Percentiles rank a stretch among this genome's conserved stretches.
Evolutionary conservation across 2,888 invertebrate species (phyloP).

Genomic region (Xiphydria camelus): DNA sequence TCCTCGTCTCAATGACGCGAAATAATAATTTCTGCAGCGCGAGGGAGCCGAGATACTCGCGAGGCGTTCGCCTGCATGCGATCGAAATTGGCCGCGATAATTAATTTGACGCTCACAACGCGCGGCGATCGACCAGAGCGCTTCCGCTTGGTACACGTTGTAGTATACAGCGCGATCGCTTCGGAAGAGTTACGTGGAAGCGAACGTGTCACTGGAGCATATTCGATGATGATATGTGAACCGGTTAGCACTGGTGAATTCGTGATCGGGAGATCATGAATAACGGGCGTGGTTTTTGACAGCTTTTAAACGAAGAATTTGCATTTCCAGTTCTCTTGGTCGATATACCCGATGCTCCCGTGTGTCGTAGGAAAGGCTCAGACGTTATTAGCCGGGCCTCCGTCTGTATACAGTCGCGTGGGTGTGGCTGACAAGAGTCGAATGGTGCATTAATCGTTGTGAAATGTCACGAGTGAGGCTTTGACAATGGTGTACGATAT

Average conservation of each 20-base stretch:
- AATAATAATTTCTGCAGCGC: no score
- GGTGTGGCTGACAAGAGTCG: background rate
- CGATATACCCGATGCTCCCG: constrained; percentile 8
- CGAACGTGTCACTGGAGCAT: no score
- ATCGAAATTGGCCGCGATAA: no score
- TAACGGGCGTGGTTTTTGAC: constrained; percentile 24
- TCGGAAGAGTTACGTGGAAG: no score
- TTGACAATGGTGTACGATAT: no score
- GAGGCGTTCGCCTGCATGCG: no score
- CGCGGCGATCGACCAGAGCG: constrained; percentile 9
- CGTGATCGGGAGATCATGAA: constrained; percentile 22
- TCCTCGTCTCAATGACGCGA: no score
- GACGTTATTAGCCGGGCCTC: constrained; percentile 14
- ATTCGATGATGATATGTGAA: no score
- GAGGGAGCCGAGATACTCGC: no score
- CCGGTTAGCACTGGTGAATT: constrained; percentile 26
- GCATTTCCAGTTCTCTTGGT: constrained; percentile 22
- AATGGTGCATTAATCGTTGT: background rate
- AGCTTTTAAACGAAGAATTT: constrained; percentile 22
- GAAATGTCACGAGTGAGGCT: no score
- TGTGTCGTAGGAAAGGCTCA: constrained; percentile 20
- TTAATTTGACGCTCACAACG: no score
- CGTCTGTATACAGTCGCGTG: constrained; percentile 1
- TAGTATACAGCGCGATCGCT: constrained; percentile 22
- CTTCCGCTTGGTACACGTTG: constrained; percentile 18